Evolutionary conservation across 2,888 invertebrate genomes (phyloP).

Genomic region (Criorhina ranunculi): DNA sequence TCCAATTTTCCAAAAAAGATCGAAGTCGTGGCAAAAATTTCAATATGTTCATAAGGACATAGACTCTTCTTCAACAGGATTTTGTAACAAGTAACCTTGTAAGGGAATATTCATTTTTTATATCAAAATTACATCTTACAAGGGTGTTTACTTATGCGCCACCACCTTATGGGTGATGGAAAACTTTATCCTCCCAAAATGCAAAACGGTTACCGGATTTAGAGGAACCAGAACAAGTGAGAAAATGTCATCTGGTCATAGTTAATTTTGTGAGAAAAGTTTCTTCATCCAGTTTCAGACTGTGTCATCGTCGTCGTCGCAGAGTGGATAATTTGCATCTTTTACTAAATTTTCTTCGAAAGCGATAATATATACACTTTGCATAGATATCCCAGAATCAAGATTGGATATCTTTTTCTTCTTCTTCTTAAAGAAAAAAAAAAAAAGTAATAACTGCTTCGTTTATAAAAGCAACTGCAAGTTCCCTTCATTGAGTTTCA

Average conservation of each 20-base stretch:
- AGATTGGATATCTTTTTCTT: constrained; percentile 19
- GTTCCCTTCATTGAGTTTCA: constrained; percentile 17
- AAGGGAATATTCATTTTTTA: constrained; percentile 25
- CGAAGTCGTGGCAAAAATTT: constrained; percentile 70
- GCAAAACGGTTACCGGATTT: constrained; percentile 62
- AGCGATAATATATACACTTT: constrained; percentile 56
- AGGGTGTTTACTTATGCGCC: not conserved
- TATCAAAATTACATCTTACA: constrained; percentile 23
- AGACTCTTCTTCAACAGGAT: constrained; percentile 28
- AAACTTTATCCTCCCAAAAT: constrained; percentile 62
- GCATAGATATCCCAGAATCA: constrained; percentile 31
- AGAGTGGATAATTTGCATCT: constrained; percentile 55
- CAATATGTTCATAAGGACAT: constrained; percentile 41
- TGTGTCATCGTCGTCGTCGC: constrained; percentile 24
- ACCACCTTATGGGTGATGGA: constrained; percentile 38
- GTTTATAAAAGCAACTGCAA: constrained; percentile 3
- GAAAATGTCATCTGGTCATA: constrained; percentile 67
- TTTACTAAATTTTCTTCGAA: constrained; percentile 59
- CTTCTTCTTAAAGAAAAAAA: not conserved
- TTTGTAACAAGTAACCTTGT: constrained; percentile 27
- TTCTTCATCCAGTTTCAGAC: constrained; percentile 46
- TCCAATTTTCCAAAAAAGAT: constrained; percentile 64
- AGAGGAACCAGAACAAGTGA: constrained; percentile 43
- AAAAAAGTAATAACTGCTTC: constrained; percentile 10
- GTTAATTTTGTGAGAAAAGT: constrained; percentile 51